Conservation (phyloP, 2,888 invertebrate genomes). For the Hirtodrosophila confusa region DNA sequence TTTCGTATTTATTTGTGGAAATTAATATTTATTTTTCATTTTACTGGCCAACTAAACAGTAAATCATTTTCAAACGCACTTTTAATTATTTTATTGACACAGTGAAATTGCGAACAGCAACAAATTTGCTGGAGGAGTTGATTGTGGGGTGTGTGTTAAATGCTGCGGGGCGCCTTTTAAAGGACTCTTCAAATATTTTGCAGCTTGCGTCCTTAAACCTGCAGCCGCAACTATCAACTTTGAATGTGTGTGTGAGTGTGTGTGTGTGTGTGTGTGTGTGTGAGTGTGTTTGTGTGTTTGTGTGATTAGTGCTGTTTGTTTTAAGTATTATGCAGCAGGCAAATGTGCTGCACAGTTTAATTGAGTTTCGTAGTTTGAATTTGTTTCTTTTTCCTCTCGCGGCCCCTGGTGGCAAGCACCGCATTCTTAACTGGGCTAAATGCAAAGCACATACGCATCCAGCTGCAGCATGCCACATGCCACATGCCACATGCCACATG, state of each 20-base stretch:
- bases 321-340: conserved; percentile 39
- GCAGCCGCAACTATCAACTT: conserved; percentile 6
- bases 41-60: no score
- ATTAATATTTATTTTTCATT: no score
- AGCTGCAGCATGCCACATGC: conserved; percentile 13
- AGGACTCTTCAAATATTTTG: conserved; percentile 40
- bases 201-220: conserved; percentile 23
- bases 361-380: conserved; percentile 52
- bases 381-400: conserved; percentile 12
- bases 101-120: no score
- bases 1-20: no score
- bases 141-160: no score
- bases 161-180: background rate
- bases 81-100: no score
- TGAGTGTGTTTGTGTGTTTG: no score
- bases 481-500: no score
- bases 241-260: background rate
- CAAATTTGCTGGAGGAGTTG: no score
- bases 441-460: conserved; percentile 6
- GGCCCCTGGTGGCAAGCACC: conserved; percentile 15
- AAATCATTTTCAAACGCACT: no score
- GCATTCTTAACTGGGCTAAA: conserved; percentile 17
- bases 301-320: conserved; percentile 30
- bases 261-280: conserved; percentile 2
- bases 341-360: conserved; percentile 53